A percentile compares a stretch with the other conserved stretches of the same genome.
Evolutionary conservation across 2,797 vertebrate species (phyloP).

Genomic region (Tangara arthus): DNA sequence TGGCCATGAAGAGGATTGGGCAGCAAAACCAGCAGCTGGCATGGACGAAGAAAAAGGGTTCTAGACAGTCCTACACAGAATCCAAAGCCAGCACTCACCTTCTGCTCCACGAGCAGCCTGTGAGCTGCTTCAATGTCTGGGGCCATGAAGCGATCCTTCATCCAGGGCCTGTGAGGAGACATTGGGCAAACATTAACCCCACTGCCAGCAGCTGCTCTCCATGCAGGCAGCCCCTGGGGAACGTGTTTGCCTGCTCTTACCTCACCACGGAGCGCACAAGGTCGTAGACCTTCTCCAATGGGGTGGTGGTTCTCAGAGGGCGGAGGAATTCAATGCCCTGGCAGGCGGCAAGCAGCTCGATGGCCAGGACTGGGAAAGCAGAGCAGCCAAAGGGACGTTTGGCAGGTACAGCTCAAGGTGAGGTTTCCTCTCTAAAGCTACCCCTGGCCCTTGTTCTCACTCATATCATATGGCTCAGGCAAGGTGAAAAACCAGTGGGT

Average conservation of each 20-base stretch:
- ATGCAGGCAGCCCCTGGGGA: not conserved
- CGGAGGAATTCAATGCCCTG: constrained; percentile 98
- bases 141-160: constrained; percentile 98
- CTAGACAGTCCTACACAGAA: not conserved
- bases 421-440: not conserved
- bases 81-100: constrained; percentile 73
- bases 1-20: not conserved
- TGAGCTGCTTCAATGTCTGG: constrained; percentile 93
- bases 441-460: not conserved
- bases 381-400: not conserved
- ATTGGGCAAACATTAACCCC: constrained; percentile 76
- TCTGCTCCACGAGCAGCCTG: constrained; percentile 89
- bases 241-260: constrained; percentile 77
- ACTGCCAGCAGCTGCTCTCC: not conserved
- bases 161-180: constrained; percentile 86
- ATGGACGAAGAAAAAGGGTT: not conserved
- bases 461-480: not conserved
- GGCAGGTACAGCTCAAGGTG: not conserved
- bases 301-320: constrained; percentile 92
- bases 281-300: constrained; percentile 97
- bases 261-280: constrained; percentile 94
- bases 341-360: constrained; percentile 93
- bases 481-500: not conserved
- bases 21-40: not conserved
- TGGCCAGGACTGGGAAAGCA: constrained; percentile 85